Percentiles rank a stretch among this genome's conserved stretches.
Conservation (phyloP, 2,888 invertebrate genomes). For the Coremacera marginata region DNA sequence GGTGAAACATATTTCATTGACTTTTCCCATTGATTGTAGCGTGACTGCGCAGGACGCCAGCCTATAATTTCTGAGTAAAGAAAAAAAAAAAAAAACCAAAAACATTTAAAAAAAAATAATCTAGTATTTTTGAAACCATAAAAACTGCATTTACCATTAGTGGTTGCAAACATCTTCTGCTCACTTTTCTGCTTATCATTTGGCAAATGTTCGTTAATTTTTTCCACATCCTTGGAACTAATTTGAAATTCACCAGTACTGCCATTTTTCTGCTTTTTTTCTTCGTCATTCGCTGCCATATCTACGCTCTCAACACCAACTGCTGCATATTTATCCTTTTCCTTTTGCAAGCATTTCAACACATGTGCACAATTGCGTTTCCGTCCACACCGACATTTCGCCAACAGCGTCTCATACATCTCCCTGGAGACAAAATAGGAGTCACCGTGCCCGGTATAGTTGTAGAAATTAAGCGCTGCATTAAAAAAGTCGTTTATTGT, state of each 20-base stretch:
- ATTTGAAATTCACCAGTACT: not conserved
- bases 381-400: conserved; percentile 66
- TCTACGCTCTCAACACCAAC: not conserved
- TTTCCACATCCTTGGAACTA: conserved; percentile 9
- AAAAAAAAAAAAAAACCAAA: not conserved
- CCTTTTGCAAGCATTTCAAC: conserved; percentile 65
- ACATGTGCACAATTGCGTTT: conserved; percentile 59
- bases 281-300: not conserved
- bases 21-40: conserved; percentile 60
- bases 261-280: not conserved
- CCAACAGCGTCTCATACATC: conserved; percentile 61
- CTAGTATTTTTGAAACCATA: too few relatives aligned
- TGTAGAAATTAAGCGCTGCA: conserved; percentile 55
- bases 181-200: conserved; percentile 14
- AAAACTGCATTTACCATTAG: conserved; percentile 60
- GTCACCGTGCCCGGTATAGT: conserved; percentile 60
- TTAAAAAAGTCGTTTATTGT: not conserved
- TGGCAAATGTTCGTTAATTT: conserved; percentile 11
- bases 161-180: conserved; percentile 59
- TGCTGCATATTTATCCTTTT: conserved; percentile 53
- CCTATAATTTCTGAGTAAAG: conserved; percentile 61
- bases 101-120: conserved; percentile 18
- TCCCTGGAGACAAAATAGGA: conserved; percentile 62
- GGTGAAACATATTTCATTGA: conserved; percentile 66
- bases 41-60: conserved; percentile 47